Base-by-base conservation (phyloP, 2,113 vertebrate species). In the Melanocharis versteri region DNA sequence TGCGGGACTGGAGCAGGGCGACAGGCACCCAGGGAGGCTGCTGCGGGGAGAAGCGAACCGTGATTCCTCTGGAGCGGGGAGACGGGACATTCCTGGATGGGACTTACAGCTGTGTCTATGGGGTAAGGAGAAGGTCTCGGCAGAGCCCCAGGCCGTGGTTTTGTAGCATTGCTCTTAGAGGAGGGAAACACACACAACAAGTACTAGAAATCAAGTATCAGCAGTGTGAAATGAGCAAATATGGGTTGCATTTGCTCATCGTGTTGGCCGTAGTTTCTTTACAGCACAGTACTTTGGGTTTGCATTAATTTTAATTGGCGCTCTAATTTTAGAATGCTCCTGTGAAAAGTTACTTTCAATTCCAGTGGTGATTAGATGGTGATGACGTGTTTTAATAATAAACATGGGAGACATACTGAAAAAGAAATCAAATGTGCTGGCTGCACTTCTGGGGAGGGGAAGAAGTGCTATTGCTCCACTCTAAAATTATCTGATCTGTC, bases 301-400 rank as follows among this genome's bases (percentile, higher is more conserved):
- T 89, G 62, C 26, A 18, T 69, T 89, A 44, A 40, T 94, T 95
- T 92, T 82, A 77, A 80, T 77, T 0, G 30, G 23, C 0, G 10
- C 26, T 69, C 84, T 95, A 75, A 77, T 94, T 94, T 96, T 95
- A 86, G 81, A 93, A 54, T 77, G 81, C 83, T 93, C 80, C 86
- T 72, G 73, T 94, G 90, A 66, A 81, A 93, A 96, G 71, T 94
- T 90, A n/a, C 80, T 87, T 91, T 90, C 53, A 70, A 15, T 90
- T 96, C 89, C 37, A 93, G 15, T 15, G 15, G 75, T 61, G 72
- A 93, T 91, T 92, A 76, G 56, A 47, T 54, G 68, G 71, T 16
- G 60, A 75, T 93, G 90, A 86, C 1, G 13, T 79, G 62, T 82
- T 87, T 94, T 95, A 94, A 93, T 90, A 87, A 91, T 64, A 83